Conservation (phyloP, 2,113 vertebrate species). For the Marmota flaviventris region DNA sequence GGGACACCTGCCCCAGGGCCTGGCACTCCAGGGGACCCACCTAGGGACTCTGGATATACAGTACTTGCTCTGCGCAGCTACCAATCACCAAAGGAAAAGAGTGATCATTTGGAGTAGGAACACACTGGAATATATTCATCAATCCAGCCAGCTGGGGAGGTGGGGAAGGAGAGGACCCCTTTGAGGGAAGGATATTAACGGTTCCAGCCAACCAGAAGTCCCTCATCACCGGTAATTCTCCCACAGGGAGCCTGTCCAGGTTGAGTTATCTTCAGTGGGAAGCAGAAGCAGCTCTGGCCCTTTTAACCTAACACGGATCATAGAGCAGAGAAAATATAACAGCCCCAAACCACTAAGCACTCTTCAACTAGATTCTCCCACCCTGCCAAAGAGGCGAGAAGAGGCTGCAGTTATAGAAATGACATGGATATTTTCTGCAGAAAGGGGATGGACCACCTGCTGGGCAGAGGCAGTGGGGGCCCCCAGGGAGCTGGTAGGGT, state of each 20-base stretch:
- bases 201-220: constrained; percentile 52
- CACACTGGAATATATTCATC: background rate
- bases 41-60: rapidly evolving
- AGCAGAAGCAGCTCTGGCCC: constrained; percentile 62
- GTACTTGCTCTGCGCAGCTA: background rate
- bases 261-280: constrained; percentile 75
- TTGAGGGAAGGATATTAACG: background rate
- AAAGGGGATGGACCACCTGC: constrained; percentile 37
- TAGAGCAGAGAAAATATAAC: constrained; percentile 82
- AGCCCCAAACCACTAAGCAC: constrained; percentile 76
- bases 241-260: constrained; percentile 63
- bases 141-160: background rate
- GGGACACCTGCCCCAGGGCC: rapidly evolving
- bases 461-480: background rate
- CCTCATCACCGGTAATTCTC: constrained; percentile 78
- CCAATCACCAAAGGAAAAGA: background rate
- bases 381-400: background rate
- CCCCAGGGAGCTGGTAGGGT: background rate
- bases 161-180: background rate
- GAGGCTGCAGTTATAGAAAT: background rate
- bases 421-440: constrained; percentile 67
- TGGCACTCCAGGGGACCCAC: rapidly evolving
- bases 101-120: background rate
- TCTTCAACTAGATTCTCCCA: constrained; percentile 57
- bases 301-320: constrained; percentile 81